Evolutionary conservation across 2,888 invertebrate genomes (phyloP).

Genomic region (Hirtodrosophila trivittata): DNA sequence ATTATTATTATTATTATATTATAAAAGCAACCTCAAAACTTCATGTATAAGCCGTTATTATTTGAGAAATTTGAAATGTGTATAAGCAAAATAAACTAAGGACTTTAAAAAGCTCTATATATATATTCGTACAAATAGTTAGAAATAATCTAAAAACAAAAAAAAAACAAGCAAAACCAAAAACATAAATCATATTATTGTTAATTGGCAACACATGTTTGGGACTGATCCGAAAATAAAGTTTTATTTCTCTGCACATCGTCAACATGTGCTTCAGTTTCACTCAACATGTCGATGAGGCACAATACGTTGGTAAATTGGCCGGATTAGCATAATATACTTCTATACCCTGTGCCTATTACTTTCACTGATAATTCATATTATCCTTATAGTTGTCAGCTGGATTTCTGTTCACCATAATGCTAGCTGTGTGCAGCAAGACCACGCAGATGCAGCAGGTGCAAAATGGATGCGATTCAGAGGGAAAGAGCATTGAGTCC

Average conservation of each 20-base stretch:
- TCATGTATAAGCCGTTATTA: conserved; percentile 36
- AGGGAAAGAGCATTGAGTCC: neutral
- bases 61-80: conserved; percentile 41
- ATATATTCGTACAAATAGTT: conserved; percentile 70
- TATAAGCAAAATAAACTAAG: conserved; percentile 56
- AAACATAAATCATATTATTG: conserved; percentile 31
- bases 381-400: conserved; percentile 39
- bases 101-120: conserved; percentile 56
- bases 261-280: conserved; percentile 20
- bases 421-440: conserved; percentile 25
- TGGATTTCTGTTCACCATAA: conserved; percentile 45
- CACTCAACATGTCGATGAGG: neutral
- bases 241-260: neutral
- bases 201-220: conserved; percentile 44
- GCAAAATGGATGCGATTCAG: too few relatives aligned
- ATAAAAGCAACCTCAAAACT: conserved; percentile 32
- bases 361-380: too few relatives aligned
- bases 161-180: too few relatives aligned
- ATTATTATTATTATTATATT: conserved; percentile 14
- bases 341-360: too few relatives aligned
- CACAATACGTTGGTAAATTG: neutral
- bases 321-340: too few relatives aligned
- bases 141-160: conserved; percentile 32
- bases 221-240: neutral
- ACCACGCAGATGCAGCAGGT: conserved; percentile 18